A percentile compares a stretch with the other conserved stretches of the same genome.
phyloP scores from a whole-genome alignment of 1,140 invertebrate genomes.

The Odontomachus brunneus region DNA sequence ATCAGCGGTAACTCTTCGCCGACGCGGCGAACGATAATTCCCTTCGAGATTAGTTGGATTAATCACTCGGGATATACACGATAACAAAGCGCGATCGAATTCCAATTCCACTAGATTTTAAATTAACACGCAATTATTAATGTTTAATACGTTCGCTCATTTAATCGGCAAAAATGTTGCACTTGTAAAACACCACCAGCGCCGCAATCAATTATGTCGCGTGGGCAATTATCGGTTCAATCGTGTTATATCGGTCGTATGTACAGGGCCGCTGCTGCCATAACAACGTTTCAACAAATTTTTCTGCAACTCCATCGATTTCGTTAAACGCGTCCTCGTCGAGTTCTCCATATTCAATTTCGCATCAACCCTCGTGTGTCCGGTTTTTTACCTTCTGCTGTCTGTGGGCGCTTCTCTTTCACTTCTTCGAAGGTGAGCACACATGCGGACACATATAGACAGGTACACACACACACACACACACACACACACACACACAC shows the following conservation, averaged over 20 bases:
- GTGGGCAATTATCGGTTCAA: too few species aligned
- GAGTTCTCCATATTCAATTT: background rate
- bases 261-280: too few species aligned
- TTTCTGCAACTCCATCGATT: conserved; percentile 24
- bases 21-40: too few species aligned
- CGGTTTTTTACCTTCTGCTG: background rate
- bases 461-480: background rate
- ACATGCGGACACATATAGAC: background rate
- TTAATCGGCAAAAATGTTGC: too few species aligned
- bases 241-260: too few species aligned
- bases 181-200: too few species aligned
- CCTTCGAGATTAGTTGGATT: background rate
- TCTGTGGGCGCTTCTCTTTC: background rate
- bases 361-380: background rate
- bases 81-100: background rate
- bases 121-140: background rate
- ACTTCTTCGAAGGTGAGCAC: conserved; percentile 3
- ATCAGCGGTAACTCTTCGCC: too few species aligned
- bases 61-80: background rate
- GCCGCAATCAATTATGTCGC: too few species aligned
- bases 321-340: conserved; percentile 49
- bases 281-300: too few species aligned
- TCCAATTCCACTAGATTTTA: background rate
- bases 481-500: too few species aligned
- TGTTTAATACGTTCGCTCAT: background rate